A percentile compares a stretch with the other conserved stretches of the same genome.
Conservation (phyloP, 2,888 invertebrate species). For the Philereme vetulata region DNA sequence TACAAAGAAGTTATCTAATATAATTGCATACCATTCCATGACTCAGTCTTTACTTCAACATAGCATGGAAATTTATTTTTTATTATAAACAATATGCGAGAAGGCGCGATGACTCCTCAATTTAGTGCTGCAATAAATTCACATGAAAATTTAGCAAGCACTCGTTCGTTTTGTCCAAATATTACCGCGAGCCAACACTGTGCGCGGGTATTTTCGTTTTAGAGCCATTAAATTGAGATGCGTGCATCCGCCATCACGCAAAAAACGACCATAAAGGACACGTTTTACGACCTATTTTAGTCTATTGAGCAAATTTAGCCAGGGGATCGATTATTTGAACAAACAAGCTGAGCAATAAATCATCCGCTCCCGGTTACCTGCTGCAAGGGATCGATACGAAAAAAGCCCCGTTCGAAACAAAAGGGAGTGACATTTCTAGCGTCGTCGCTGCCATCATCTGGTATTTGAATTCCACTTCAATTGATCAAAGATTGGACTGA, state of each 20-base stretch:
- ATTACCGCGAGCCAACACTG: slow-evolving; percentile 63
- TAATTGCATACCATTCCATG: slow-evolving; percentile 6
- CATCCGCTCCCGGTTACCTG: slow-evolving; percentile 80
- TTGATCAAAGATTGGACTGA: slow-evolving; percentile 45
- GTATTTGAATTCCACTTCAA: slow-evolving; percentile 43
- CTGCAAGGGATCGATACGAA: slow-evolving; percentile 76
- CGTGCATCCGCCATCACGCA: slow-evolving; percentile 41
- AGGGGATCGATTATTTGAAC: slow-evolving; percentile 79
- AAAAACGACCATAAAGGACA: slow-evolving; percentile 45
- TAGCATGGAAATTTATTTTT: slow-evolving; percentile 33
- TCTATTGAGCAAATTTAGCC: slow-evolving; percentile 47
- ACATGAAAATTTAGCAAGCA: slow-evolving; percentile 65
- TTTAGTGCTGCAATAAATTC: slow-evolving; percentile 66
- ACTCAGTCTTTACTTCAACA: slow-evolving; percentile 30
- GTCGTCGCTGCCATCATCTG: slow-evolving; percentile 42
- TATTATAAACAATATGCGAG: slow-evolving; percentile 47
- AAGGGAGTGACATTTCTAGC: slow-evolving; percentile 74
- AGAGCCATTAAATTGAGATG: slow-evolving; percentile 70
- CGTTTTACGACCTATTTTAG: slow-evolving; percentile 49
- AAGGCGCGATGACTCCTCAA: slow-evolving; percentile 52
- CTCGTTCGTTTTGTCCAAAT: slow-evolving; percentile 66
- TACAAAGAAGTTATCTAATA: neutral
- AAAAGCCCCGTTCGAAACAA: slow-evolving; percentile 72
- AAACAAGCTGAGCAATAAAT: slow-evolving; percentile 80
- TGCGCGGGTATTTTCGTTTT: slow-evolving; percentile 68